Evolutionary conservation across 2,113 vertebrate genomes (phyloP).

Genomic region (Agelaius tricolor): DNA sequence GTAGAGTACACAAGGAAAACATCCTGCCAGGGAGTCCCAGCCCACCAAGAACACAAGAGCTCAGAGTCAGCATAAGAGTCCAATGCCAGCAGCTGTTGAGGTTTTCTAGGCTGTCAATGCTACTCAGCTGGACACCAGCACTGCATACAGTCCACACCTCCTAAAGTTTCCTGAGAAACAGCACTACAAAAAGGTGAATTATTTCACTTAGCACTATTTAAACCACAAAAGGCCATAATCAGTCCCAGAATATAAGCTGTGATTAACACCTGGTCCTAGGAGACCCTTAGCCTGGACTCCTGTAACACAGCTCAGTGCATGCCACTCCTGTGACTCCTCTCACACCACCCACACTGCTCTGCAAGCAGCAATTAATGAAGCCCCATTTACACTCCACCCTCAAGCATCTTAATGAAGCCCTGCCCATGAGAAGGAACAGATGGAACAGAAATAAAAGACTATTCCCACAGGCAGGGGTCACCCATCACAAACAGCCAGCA

Average conservation of each 20-base stretch:
- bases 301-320: not conserved
- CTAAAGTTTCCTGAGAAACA: not conserved
- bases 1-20: not conserved
- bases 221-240: not conserved
- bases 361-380: not conserved
- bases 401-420: not conserved
- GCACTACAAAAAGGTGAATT: not conserved
- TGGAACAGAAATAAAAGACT: not conserved
- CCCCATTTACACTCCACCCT: not conserved
- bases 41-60: not conserved
- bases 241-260: not conserved
- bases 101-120: not conserved
- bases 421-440: not conserved
- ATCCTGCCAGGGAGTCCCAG: not conserved
- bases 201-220: not conserved
- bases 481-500: not conserved
- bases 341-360: not conserved
- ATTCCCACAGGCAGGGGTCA: not conserved
- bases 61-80: not conserved
- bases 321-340: not conserved
- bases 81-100: not conserved
- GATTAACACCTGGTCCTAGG: not conserved
- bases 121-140: not conserved
- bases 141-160: not conserved
- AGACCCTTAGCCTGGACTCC: not conserved